These are phyloP conservation scores for Toxonevra muliebris DNA, from an alignment of 2,888 invertebrate genomes.

Conservation along the genomic window DNA sequence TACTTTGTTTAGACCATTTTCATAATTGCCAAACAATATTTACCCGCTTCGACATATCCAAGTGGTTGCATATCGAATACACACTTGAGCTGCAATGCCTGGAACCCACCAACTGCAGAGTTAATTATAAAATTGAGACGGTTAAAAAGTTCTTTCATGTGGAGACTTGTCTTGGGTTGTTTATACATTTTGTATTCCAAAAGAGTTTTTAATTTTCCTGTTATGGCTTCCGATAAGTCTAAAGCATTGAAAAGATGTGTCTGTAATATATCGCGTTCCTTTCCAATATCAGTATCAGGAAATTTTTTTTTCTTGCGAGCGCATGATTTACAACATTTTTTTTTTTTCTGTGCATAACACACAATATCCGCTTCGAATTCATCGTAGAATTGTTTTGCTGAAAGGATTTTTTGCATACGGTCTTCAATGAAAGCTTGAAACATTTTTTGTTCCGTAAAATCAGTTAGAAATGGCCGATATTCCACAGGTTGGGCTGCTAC, in stretches of 20 bases:
- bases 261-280: slow-evolving; percentile 14
- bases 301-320: slow-evolving; percentile 8
- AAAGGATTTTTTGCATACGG: no score
- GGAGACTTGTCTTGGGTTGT: slow-evolving; percentile 7
- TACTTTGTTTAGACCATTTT: no score
- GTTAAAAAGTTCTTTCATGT: slow-evolving; percentile 12
- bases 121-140: slow-evolving; percentile 1
- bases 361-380: slow-evolving; percentile 20
- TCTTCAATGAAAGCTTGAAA: no score
- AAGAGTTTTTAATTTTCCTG: slow-evolving; percentile 1
- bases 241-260: slow-evolving; percentile 18
- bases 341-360: neutral
- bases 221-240: slow-evolving; percentile 6
- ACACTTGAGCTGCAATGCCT: neutral
- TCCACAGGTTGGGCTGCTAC: slow-evolving; percentile 2
- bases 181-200: slow-evolving; percentile 3
- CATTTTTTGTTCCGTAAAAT: neutral
- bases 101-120: slow-evolving; percentile 4
- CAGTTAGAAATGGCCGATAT: slow-evolving; percentile 3
- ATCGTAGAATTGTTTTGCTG: slow-evolving; percentile 1
- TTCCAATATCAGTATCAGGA: slow-evolving; percentile 6
- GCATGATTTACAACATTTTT: neutral
- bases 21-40: neutral
- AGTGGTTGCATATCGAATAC: slow-evolving; percentile 9
- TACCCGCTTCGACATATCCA: slow-evolving; percentile 19